Base-by-base conservation (phyloP, 2,888 invertebrate genomes). In the Drosophila kuntzei region DNA sequence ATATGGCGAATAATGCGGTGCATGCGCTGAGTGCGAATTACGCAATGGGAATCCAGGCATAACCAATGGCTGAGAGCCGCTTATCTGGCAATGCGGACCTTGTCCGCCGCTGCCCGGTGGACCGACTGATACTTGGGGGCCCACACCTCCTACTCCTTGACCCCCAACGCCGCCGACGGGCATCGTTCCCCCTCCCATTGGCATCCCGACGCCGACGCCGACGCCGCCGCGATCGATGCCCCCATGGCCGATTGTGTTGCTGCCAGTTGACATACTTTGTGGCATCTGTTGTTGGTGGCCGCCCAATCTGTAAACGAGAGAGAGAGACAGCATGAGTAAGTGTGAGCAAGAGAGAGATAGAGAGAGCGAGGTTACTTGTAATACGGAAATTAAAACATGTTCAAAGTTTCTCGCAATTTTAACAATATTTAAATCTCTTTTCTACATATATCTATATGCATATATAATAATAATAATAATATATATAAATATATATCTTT, bases 21-120 rank as follows among this genome's bases (percentile, higher is more conserved):
- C 95, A 90, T 94, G 93, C 77, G 94, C 93, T 90, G 93, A 93
- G 90, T 93, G 93, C 88, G 94, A 93, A 80, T 94, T 93, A 72
- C 96, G 94, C 87, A 96, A 94, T 50, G 97, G 97, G 93, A 97
- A 97, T 90, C 96, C 97, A 66, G 97, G 96, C 96, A 97, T 96
- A 87, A 97, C 97, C 92, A 97, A 94, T 59, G 96, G 95, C 91
- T 95, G 94, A 91, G 94, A 95, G 85, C 94, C 94, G 83, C 92
- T 94, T 79, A 94, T 94, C 93, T 95, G 95, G 93, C 95, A 95
- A 92, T 95, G 95, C 69, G 93, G 93, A 69, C 94, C 95, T 83
- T 93, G 94, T 12, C 87, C 85, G 34, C 84, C 83, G 20, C 68
- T 70, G 60, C 76, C 80, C 3, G 67, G 71, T 58, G 68, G 78